Evolutionary conservation across 2,888 invertebrate species (phyloP), one percentile per base, ranked within the genome.

Genomic region (Allacma fusca): DNA sequence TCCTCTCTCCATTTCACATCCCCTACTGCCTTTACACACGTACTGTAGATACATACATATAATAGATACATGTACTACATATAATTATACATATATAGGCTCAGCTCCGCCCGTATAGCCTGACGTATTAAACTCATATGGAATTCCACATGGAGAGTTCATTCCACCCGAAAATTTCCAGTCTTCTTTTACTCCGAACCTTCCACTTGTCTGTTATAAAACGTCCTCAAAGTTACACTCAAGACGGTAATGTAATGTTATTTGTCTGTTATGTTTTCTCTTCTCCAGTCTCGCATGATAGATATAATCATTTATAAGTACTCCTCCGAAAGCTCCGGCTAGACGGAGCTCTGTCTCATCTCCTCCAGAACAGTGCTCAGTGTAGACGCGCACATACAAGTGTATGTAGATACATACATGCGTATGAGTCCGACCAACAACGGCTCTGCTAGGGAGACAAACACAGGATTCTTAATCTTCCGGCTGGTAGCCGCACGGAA

Each of bases 91-190:
- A n/a, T n/a, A n/a, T n/a, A n/a, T n/a, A n/a, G n/a, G n/a, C n/a
- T 19, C 2, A 50, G 2, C 7, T 50, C 19, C 16, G 19, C 19
- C 5, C 16, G 50, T 50, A 16, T 50, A 50, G 16, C n/a, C 4
- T 12, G 1, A 40, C 40, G 40, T 9, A 50, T 4, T 2, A n/a
- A 50, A 50, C 50, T 50, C 28, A 65, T 21, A 62, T 24, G 24
- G 13, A 65, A 19, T 65, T 65, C 29, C 28, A 26, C 23, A 7
- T 24, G 12, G 5, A 70, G 26, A 70, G 70, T 70, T 70, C 50
- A 70, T 70, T 70, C 70, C 70, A 70, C 70, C 70, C 70, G 70
- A 70, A 34, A 24, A 16, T 29, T 23, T 2, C 24, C 64, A 34
- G 1, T 50, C 50, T 50, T 16, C 50, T n/a, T n/a, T 50, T 50